Evolutionary conservation across 2,888 invertebrate genomes (phyloP).

Genomic region (Epinotia nisella): DNA sequence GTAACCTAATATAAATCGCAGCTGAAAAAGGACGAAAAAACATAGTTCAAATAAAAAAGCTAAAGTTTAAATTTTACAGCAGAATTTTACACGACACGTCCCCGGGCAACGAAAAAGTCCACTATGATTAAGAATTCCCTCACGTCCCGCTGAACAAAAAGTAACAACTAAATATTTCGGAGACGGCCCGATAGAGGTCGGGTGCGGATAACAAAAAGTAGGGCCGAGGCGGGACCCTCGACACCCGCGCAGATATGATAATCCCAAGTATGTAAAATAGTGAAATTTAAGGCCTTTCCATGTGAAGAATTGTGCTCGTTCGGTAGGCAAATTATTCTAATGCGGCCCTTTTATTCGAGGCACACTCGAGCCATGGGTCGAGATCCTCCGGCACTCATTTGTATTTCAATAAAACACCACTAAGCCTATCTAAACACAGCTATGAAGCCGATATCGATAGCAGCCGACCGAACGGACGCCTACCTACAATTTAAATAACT

Average conservation of each 20-base stretch:
- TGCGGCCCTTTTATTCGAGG: slow-evolving; percentile 82
- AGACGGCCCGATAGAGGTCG: slow-evolving; percentile 80
- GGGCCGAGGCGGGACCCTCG: slow-evolving; percentile 66
- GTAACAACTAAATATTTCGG: slow-evolving; percentile 84
- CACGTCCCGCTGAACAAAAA: slow-evolving; percentile 82
- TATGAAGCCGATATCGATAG: slow-evolving; percentile 65
- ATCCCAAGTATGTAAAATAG: slow-evolving; percentile 84
- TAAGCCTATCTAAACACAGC: slow-evolving; percentile 81
- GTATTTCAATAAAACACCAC: slow-evolving; percentile 83
- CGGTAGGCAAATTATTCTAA: slow-evolving; percentile 83
- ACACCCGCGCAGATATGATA: slow-evolving; percentile 82
- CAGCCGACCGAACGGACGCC: slow-evolving; percentile 47
- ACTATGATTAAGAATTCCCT: slow-evolving; percentile 76
- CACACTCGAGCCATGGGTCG: slow-evolving; percentile 75
- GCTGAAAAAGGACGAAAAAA: neutral
- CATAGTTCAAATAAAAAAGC: neutral
- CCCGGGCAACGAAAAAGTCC: slow-evolving; percentile 60
- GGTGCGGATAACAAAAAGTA: slow-evolving; percentile 81
- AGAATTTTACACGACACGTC: slow-evolving; percentile 54
- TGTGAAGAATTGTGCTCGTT: slow-evolving; percentile 84
- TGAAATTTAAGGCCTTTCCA: slow-evolving; percentile 84
- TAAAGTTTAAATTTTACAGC: slow-evolving; percentile 42
- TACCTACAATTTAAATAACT: slow-evolving; percentile 57
- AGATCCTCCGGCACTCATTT: slow-evolving; percentile 76
- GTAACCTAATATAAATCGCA: neutral